phyloP scores from a whole-genome alignment of 2,113 vertebrate species.

The Cyprinodon tularosa region DNA sequence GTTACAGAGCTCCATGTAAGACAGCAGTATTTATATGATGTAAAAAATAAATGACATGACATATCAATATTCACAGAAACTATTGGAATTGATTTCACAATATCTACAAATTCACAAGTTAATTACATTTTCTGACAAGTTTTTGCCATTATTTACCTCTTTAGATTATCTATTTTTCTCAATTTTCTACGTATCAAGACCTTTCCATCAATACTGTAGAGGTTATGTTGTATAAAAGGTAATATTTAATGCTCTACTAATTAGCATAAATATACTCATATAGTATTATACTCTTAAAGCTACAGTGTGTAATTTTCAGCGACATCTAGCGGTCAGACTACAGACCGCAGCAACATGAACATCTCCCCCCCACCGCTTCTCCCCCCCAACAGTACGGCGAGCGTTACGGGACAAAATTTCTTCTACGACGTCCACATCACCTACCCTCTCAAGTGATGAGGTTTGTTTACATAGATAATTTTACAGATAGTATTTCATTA shows the following conservation, averaged over 20 bases:
- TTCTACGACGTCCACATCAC: too few species aligned
- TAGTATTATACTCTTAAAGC: conserved; percentile 76
- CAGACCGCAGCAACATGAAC: too few species aligned
- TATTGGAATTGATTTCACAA: conserved; percentile 73
- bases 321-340: too few species aligned
- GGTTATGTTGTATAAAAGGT: conserved; percentile 72
- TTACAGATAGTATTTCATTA: too few species aligned
- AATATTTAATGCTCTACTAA: conserved; percentile 69
- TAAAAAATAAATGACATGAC: conserved; percentile 74
- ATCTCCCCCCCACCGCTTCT: too few species aligned
- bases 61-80: conserved; percentile 73
- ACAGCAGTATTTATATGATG: conserved; percentile 66
- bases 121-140: conserved; percentile 63
- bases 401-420: too few species aligned
- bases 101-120: conserved; percentile 79
- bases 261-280: conserved; percentile 78
- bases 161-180: conserved; percentile 62
- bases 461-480: too few species aligned
- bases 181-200: conserved; percentile 61
- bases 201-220: conserved; percentile 70
- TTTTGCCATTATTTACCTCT: conserved; percentile 62
- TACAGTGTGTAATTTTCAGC: too few species aligned
- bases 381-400: too few species aligned
- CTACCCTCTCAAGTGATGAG: too few species aligned
- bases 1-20: conserved; percentile 64